Evolutionary conservation across 2,888 invertebrate genomes (phyloP).

Genomic region (Erpobdella octoculata): DNA sequence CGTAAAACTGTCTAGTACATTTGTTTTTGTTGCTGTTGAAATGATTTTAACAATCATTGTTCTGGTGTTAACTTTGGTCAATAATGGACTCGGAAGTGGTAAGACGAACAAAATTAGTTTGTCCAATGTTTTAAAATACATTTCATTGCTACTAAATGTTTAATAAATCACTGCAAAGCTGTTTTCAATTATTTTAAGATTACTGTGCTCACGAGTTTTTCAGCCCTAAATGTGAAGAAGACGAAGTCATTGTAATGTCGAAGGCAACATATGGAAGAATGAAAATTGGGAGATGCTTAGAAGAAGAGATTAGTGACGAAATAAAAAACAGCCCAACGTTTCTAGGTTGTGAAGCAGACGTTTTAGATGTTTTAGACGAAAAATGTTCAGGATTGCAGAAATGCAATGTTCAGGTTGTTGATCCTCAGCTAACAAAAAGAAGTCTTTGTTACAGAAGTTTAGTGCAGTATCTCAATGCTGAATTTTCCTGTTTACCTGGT

Average conservation of each 20-base stretch:
- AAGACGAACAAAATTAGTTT: too few species aligned
- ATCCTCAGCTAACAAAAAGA: neutral
- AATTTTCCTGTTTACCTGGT: slow-evolving; percentile 16
- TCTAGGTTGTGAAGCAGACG: slow-evolving; percentile 21
- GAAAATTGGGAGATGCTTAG: slow-evolving; percentile 14
- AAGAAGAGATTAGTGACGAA: neutral
- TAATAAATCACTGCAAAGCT: too few species aligned
- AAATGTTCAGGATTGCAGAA: slow-evolving; percentile 22
- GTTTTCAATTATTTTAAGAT: neutral
- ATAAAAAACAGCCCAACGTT: neutral
- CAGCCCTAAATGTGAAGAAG: slow-evolving; percentile 8
- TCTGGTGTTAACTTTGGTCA: too few species aligned
- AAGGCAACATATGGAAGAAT: slow-evolving; percentile 23
- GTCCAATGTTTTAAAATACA: too few species aligned
- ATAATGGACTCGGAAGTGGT: too few species aligned
- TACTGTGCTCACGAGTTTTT: slow-evolving; percentile 7
- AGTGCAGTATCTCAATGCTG: slow-evolving; percentile 21
- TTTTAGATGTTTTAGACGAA: slow-evolving; percentile 9
- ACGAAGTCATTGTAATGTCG: slow-evolving; percentile 16
- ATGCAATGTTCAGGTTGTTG: slow-evolving; percentile 8
- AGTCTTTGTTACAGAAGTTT: slow-evolving; percentile 16
- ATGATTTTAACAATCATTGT: too few species aligned
- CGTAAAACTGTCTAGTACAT: too few species aligned
- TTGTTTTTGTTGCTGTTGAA: too few species aligned
- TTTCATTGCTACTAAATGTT: too few species aligned